Evolutionary conservation across 2,888 invertebrate genomes (phyloP), one percentile per base, ranked within the genome.

Genomic region (Nesidiocoris tenuis): DNA sequence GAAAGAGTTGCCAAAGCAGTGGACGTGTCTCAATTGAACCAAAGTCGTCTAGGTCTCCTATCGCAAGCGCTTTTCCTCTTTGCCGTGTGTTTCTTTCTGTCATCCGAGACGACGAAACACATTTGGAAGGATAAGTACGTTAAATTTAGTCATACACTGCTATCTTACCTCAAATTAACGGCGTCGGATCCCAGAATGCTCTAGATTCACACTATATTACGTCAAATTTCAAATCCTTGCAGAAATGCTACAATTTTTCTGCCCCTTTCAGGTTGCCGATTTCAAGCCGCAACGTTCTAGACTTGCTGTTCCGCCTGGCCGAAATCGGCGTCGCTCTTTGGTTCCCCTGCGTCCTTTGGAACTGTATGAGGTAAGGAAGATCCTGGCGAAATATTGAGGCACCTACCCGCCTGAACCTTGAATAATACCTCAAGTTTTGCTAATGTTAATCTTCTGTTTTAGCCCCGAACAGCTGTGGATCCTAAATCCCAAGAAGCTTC

Each of bases 331-430:
- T 95, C 77, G 94, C 94, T 81, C 85, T 96, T 82, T 96, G 96
- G 96, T 96, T 96, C 85, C 95, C 96, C 39, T 96, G 96, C 84
- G 95, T 95, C 71, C 87, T 96, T 80, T 96, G 96, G 96, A 96
- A 96, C 86, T 95, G 94, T 80, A 94, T 95, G 89, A 92, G 93
- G 83, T 86, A 80, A 80, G 77, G 12, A 39, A 39, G 39, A 39
- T 39, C 12, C 12, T 39, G 5, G 3, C 39, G 12, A 39, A 39
- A 12, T 12, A 39, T 12, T 39, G 3, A 39, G 39, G 39, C n/a
- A n/a, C n/a, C n/a, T n/a, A n/a, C n/a, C n/a, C n/a, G n/a, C n/a
- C n/a, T n/a, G n/a, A 39, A 39, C 3, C 39, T 39, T 39, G 39
- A 39, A 12, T 39, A 39, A 39, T n/a, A 39, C 5, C 12, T 39